Percentiles rank a stretch among this genome's conserved stretches.
phyloP scores from a whole-genome alignment of 2,113 vertebrate species.

The Strix uralensis region DNA sequence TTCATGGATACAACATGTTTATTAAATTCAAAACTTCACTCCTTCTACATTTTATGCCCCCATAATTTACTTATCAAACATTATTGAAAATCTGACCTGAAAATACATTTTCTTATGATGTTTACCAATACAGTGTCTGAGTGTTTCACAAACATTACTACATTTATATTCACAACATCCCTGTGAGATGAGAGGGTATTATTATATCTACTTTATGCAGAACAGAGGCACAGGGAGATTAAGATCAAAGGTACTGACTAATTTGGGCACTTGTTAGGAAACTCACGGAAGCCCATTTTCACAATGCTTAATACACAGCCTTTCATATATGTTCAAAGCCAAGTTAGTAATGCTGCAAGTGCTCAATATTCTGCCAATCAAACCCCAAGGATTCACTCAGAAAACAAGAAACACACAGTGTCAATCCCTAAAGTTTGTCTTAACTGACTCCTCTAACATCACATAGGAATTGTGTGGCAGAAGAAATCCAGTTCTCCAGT shows the following conservation, averaged over 20 bases:
- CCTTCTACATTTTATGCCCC: neutral
- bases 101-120: neutral
- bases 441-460: neutral
- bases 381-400: neutral
- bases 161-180: neutral
- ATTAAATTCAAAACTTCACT: neutral
- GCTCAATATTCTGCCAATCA: neutral
- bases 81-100: neutral
- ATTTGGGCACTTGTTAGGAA: slow-evolving; percentile 5
- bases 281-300: neutral
- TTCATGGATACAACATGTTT: neutral
- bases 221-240: neutral
- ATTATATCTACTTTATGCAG: neutral
- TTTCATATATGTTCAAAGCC: slow-evolving; percentile 17
- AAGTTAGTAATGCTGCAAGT: neutral
- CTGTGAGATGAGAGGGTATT: neutral
- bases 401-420: neutral
- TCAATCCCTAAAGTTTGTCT: neutral
- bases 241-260: slow-evolving; percentile 41
- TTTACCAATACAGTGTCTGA: neutral
- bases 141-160: neutral
- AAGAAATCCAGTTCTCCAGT: neutral
- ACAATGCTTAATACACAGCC: neutral
- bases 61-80: neutral
- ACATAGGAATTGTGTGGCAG: neutral